Conservation (phyloP, 1,140 invertebrate species). For the Lanistes nyassanus region DNA sequence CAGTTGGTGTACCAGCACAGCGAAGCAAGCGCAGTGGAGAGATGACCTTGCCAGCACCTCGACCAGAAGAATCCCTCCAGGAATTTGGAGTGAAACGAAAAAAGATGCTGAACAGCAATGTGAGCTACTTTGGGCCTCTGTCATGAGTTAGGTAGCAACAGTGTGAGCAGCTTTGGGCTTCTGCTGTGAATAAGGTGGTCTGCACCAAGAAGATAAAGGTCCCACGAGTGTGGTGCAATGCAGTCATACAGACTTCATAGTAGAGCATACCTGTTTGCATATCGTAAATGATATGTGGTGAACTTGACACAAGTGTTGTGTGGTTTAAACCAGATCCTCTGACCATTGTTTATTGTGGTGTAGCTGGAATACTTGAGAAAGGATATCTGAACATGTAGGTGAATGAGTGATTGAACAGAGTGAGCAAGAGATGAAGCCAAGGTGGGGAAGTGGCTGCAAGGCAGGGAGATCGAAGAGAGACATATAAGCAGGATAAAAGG, state of each 20-base stretch:
- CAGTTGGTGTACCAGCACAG: neutral
- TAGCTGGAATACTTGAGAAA: neutral
- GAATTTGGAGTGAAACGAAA: slow-evolving; percentile 34
- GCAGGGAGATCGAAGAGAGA: neutral
- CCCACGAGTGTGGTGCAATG: neutral
- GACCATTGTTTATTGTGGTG: neutral
- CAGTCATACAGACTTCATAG: no score
- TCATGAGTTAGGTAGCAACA: neutral
- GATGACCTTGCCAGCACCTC: slow-evolving; percentile 24
- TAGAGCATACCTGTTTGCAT: no score
- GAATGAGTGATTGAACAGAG: neutral
- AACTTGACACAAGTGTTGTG: no score
- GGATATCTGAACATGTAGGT: no score
- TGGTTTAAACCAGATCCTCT: no score
- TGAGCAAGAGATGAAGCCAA: neutral
- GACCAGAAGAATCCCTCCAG: slow-evolving; percentile 19
- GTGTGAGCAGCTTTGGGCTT: neutral
- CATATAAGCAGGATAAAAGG: neutral
- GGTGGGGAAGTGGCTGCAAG: neutral
- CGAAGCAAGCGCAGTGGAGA: slow-evolving; percentile 19
- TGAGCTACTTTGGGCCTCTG: slow-evolving; percentile 24
- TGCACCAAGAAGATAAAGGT: neutral
- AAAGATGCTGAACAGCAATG: slow-evolving; percentile 31
- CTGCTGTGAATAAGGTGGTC: no score
- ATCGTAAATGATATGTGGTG: no score